Evolutionary conservation across 2,888 invertebrate species (phyloP).

Genomic region (Endomychus coccineus): DNA sequence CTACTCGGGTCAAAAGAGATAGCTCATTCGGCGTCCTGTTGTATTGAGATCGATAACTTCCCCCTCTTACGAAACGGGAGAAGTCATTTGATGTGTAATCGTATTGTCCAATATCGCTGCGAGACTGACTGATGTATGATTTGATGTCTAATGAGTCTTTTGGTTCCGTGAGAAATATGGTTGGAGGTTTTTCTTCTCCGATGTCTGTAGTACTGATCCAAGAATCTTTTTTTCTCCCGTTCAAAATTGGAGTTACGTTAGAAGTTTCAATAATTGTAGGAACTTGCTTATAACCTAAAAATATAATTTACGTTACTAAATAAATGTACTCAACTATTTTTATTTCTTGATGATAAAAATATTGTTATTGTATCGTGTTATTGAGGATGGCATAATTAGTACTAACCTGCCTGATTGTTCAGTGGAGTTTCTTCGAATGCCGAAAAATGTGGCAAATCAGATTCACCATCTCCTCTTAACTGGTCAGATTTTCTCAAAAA

Average conservation of each 20-base stretch:
- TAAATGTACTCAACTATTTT: not conserved
- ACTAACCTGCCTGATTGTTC: no score
- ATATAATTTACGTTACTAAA: not conserved
- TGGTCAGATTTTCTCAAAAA: constrained; percentile 56
- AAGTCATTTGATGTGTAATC: constrained; percentile 37
- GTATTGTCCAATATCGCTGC: constrained; percentile 56
- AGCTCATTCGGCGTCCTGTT: constrained; percentile 50
- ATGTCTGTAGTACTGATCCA: constrained; percentile 21
- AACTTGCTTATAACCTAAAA: constrained; percentile 56
- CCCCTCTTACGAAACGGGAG: constrained; percentile 60
- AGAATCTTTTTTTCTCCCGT: constrained; percentile 28
- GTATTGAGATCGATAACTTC: constrained; percentile 64
- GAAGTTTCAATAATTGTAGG: constrained; percentile 48
- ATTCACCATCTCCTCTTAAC: no score
- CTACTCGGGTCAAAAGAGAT: constrained; percentile 40
- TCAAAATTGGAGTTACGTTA: constrained; percentile 17
- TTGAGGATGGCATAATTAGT: no score
- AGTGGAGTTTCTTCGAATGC: no score
- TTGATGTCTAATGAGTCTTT: constrained; percentile 62
- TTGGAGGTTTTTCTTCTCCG: constrained; percentile 21
- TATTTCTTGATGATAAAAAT: no score
- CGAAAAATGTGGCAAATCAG: no score
- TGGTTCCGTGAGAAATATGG: constrained; percentile 28
- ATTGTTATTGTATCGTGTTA: no score
- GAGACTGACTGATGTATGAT: constrained; percentile 65